Percentiles rank a stretch among this genome's conserved stretches.
Conservation (phyloP, 1,140 invertebrate species). For the Antheraea pernyi region DNA sequence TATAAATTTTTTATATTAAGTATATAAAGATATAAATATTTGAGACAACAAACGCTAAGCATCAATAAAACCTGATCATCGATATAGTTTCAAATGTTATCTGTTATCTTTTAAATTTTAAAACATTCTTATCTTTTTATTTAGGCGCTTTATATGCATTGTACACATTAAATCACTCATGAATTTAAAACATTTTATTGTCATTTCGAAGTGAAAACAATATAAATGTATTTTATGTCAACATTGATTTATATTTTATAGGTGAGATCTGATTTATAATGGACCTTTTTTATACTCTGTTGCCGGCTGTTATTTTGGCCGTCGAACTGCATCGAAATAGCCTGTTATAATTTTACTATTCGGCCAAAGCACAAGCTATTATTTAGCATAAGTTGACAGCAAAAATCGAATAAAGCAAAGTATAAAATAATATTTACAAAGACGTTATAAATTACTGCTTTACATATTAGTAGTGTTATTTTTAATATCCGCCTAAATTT, state of each 20-base stretch:
- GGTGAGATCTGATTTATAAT: slow-evolving; percentile 72
- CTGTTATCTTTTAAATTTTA: slow-evolving; percentile 38
- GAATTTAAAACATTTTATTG: slow-evolving; percentile 75
- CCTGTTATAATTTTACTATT: slow-evolving; percentile 10
- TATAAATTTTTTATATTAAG: not conserved
- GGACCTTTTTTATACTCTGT: slow-evolving; percentile 49
- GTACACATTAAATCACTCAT: slow-evolving; percentile 70
- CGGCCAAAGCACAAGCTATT: not conserved
- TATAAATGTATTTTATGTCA: slow-evolving; percentile 76
- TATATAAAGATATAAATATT: slow-evolving; percentile 13
- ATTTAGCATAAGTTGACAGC: no score
- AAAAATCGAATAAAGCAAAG: no score
- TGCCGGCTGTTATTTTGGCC: slow-evolving; percentile 17
- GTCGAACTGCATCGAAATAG: slow-evolving; percentile 9
- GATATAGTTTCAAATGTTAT: slow-evolving; percentile 43
- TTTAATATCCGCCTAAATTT: no score
- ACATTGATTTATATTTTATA: slow-evolving; percentile 74
- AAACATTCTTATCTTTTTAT: slow-evolving; percentile 43
- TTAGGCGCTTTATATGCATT: slow-evolving; percentile 42
- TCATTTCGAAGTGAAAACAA: slow-evolving; percentile 75
- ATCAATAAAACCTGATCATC: slow-evolving; percentile 52
- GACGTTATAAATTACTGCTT: no score
- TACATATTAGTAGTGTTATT: no score
- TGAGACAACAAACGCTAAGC: slow-evolving; percentile 35
- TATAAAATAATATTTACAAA: no score